phyloP scores from a whole-genome alignment of 2,797 vertebrate species.

The Neosilurus mollespiculum region DNA sequence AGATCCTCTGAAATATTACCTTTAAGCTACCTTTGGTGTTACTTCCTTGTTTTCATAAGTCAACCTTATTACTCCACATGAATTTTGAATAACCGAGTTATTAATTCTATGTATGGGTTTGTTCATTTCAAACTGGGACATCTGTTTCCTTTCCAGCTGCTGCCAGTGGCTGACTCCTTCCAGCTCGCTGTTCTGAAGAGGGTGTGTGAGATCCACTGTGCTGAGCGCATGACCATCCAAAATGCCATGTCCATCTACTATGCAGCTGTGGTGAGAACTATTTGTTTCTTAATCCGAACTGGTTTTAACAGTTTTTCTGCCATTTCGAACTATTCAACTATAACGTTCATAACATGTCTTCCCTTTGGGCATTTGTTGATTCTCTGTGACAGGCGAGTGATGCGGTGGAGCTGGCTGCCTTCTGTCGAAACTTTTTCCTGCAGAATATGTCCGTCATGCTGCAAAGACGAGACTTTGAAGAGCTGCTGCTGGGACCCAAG shows the following conservation, averaged over 20 bases:
- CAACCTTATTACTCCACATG: not conserved
- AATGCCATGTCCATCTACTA: constrained; percentile 81
- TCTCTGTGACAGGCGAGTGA: constrained; percentile 74
- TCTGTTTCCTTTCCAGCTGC: constrained; percentile 68
- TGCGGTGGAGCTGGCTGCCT: constrained; percentile 77
- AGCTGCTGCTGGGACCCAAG: constrained; percentile 79
- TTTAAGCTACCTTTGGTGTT: not conserved
- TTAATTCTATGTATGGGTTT: not conserved
- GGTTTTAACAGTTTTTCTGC: not conserved
- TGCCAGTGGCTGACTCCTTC: constrained; percentile 84
- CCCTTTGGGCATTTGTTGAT: constrained; percentile 28
- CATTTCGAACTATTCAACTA: not conserved
- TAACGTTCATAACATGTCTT: not conserved
- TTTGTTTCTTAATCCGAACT: not conserved
- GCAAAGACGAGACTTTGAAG: constrained; percentile 82
- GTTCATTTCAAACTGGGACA: not conserved
- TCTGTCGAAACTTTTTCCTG: constrained; percentile 91
- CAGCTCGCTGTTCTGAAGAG: constrained; percentile 84
- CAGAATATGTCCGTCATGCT: constrained; percentile 85
- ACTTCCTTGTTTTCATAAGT: not conserved
- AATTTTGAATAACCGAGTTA: not conserved
- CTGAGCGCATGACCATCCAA: constrained; percentile 78
- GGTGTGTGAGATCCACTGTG: constrained; percentile 84
- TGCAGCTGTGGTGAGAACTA: constrained; percentile 79
- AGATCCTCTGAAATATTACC: too few relatives aligned